Evolutionary conservation across 2,797 vertebrate genomes (phyloP).

Genomic region (Hyperoplus immaculatus): DNA sequence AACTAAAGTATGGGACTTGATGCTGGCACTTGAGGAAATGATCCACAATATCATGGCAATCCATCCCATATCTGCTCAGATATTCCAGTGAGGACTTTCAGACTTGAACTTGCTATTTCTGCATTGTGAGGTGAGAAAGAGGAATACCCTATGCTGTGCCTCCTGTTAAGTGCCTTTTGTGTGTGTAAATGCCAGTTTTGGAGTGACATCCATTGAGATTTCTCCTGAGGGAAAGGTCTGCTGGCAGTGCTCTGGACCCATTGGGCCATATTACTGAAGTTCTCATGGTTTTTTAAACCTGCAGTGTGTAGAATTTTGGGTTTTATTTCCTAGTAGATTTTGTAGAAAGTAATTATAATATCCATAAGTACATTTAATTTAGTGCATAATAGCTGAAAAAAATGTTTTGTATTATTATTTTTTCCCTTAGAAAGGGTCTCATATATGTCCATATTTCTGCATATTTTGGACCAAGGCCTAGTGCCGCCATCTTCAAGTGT

Average conservation of each 20-base stretch:
- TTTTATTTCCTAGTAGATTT: too few species aligned
- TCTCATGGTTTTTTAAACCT: too few species aligned
- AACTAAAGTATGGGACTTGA: neutral
- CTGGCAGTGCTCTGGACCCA: conserved; percentile 21
- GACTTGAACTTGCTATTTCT: neutral
- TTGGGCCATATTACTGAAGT: conserved; percentile 17
- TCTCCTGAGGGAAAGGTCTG: conserved; percentile 10
- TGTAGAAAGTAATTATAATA: too few species aligned
- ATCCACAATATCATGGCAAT: neutral
- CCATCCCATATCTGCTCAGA: neutral
- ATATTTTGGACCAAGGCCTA: too few species aligned
- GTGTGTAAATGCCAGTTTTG: conserved; percentile 1
- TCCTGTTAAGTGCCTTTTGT: neutral
- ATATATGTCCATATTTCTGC: too few species aligned
- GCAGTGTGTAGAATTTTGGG: too few species aligned
- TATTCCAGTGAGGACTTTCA: neutral
- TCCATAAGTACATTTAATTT: too few species aligned
- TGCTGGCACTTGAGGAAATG: too few species aligned
- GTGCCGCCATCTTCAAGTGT: too few species aligned
- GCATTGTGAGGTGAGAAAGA: neutral
- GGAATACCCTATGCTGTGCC: neutral
- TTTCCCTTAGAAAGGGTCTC: too few species aligned
- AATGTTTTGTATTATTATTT: too few species aligned
- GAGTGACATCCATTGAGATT: conserved; percentile 8
- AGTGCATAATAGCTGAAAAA: too few species aligned